A percentile compares a stretch with the other conserved stretches of the same genome.
phyloP scores from a whole-genome alignment of 2,888 invertebrate genomes.

The Chrysotoxum bicinctum region DNA sequence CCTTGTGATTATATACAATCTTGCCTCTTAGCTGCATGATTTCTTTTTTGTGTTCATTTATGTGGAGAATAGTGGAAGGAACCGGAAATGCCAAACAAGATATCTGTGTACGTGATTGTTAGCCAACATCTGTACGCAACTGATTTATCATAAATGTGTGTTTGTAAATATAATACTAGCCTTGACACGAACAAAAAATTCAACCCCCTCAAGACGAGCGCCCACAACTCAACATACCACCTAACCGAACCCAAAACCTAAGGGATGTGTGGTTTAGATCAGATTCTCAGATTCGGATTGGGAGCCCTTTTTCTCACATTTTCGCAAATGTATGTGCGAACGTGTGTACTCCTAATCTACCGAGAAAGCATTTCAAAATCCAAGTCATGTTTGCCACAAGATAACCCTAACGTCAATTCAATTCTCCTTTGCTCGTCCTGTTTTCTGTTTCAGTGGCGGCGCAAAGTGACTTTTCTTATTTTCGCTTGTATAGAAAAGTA shows the following conservation, averaged over 20 bases:
- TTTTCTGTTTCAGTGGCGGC: constrained; percentile 27
- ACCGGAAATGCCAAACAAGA: constrained; percentile 38
- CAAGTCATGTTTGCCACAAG: constrained; percentile 70
- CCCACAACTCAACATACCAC: neutral
- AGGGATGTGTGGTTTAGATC: constrained; percentile 36
- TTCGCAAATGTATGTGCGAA: constrained; percentile 35
- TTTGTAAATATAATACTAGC: neutral
- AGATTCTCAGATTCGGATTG: constrained; percentile 26
- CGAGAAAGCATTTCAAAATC: constrained; percentile 68
- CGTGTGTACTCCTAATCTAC: constrained; percentile 58
- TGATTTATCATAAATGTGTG: constrained; percentile 3
- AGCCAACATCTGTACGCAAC: constrained; percentile 51
- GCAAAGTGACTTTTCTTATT: constrained; percentile 11
- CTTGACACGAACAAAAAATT: constrained; percentile 13
- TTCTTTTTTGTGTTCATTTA: neutral
- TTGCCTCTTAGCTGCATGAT: neutral
- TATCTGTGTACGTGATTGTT: constrained; percentile 52
- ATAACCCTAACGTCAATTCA: constrained; percentile 71
- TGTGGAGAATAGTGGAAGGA: constrained; percentile 24
- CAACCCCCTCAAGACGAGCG: neutral
- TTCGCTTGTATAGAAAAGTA: neutral
- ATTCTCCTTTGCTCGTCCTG: constrained; percentile 48
- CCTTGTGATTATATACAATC: neutral
- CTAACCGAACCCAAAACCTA: constrained; percentile 15
- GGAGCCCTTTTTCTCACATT: constrained; percentile 36